phyloP scores from a whole-genome alignment of 2,888 invertebrate genomes.

The Shargacucullia verbasci region DNA sequence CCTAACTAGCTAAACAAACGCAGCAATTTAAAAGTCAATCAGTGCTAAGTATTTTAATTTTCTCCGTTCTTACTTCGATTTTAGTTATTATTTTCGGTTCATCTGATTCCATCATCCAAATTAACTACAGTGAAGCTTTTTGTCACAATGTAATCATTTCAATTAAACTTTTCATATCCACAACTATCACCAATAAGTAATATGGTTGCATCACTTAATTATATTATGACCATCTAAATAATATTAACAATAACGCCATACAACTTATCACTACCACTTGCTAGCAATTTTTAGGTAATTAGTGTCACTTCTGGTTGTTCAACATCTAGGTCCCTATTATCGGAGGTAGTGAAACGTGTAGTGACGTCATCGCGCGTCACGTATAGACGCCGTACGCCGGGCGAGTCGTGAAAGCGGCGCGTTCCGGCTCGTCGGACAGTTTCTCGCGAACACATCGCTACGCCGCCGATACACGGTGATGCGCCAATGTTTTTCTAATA shows the following conservation, averaged over 20 bases:
- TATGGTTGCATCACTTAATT: too few species aligned
- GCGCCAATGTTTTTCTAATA: slow-evolving; percentile 51
- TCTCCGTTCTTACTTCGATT: too few species aligned
- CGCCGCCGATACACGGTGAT: slow-evolving; percentile 54
- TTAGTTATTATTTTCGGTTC: too few species aligned
- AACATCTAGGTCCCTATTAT: slow-evolving; percentile 48
- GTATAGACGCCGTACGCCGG: slow-evolving; percentile 59
- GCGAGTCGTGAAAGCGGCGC: slow-evolving; percentile 77
- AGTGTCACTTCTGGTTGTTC: slow-evolving; percentile 48
- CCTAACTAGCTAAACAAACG: too few species aligned
- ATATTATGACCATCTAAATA: too few species aligned
- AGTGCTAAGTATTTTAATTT: too few species aligned
- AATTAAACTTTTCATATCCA: too few species aligned
- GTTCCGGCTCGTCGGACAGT: slow-evolving; percentile 83
- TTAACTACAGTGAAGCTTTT: too few species aligned
- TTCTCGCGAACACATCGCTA: slow-evolving; percentile 70
- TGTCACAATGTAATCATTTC: too few species aligned
- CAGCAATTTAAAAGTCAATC: too few species aligned
- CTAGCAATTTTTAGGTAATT: slow-evolving; percentile 19
- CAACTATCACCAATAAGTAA: too few species aligned
- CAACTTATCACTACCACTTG: slow-evolving; percentile 11
- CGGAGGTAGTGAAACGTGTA: slow-evolving; percentile 74
- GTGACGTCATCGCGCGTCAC: slow-evolving; percentile 76
- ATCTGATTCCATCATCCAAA: too few species aligned
- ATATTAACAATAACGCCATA: slow-evolving; percentile 1